A percentile compares a stretch with the other conserved stretches of the same genome.
Evolutionary conservation across 2,113 vertebrate species (phyloP).

Genomic region (Apteryx mantelli): DNA sequence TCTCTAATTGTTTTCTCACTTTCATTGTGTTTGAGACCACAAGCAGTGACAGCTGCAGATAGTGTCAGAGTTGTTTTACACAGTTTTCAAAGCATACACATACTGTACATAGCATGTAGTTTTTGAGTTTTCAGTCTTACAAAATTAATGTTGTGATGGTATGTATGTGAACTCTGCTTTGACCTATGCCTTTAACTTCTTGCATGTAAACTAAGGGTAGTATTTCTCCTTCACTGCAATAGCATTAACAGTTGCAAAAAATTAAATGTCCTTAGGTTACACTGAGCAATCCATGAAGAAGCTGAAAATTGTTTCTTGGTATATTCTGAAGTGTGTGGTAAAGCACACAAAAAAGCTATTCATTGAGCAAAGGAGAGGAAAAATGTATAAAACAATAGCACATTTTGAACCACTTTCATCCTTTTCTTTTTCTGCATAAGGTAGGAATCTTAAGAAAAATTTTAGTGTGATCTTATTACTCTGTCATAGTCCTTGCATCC

Average conservation of each 20-base stretch:
- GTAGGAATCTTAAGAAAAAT: background rate
- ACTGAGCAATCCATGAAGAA: background rate
- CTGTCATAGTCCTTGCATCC: background rate
- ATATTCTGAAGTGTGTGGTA: background rate
- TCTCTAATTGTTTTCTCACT: background rate
- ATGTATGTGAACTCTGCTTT: background rate
- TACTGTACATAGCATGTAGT: fast-evolving
- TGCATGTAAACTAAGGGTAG: background rate
- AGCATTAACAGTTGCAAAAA: background rate
- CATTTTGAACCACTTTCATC: background rate
- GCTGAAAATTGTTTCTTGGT: background rate
- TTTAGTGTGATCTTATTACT: background rate
- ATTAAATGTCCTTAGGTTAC: background rate
- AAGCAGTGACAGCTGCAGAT: background rate
- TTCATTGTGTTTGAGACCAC: background rate
- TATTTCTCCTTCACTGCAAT: background rate
- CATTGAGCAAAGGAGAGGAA: background rate
- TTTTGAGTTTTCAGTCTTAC: background rate
- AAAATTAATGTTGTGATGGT: background rate
- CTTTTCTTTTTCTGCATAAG: background rate
- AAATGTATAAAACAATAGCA: background rate
- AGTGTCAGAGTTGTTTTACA: background rate
- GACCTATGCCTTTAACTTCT: background rate
- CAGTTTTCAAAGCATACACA: background rate
- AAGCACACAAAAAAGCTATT: background rate